phyloP scores from a whole-genome alignment of 2,113 vertebrate genomes.

The Nyctereutes procyonoides region DNA sequence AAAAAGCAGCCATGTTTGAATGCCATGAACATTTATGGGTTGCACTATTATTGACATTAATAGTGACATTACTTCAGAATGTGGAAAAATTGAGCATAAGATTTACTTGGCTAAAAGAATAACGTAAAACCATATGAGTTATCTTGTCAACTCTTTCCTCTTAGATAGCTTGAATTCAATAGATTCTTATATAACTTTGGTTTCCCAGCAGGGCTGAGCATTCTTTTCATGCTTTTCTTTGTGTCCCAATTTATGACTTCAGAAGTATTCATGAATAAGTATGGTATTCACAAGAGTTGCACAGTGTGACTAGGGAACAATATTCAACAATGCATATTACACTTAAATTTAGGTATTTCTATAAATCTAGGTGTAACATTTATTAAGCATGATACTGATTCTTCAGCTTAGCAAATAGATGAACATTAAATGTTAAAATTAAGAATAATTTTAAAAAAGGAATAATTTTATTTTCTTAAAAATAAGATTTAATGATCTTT shows the following conservation, averaged over 20 bases:
- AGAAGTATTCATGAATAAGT: slow-evolving; percentile 48
- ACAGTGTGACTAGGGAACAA: not conserved
- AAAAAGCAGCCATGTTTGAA: slow-evolving; percentile 23
- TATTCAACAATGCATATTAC: not conserved
- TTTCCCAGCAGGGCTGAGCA: slow-evolving; percentile 40
- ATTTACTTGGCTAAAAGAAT: slow-evolving; percentile 55
- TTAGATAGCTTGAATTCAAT: slow-evolving; percentile 43
- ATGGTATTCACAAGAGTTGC: slow-evolving; percentile 31
- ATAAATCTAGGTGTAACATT: slow-evolving; percentile 23
- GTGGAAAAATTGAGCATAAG: slow-evolving; percentile 36
- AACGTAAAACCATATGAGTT: not conserved
- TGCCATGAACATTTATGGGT: not conserved
- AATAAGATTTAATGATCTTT: slow-evolving; percentile 26
- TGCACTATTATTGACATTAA: not conserved
- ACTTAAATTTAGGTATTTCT: slow-evolving; percentile 19
- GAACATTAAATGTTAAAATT: not conserved
- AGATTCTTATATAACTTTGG: slow-evolving; percentile 34
- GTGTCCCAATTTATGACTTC: slow-evolving; percentile 52
- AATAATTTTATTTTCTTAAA: slow-evolving; percentile 53
- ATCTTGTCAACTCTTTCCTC: slow-evolving; percentile 55
- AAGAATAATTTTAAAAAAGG: not conserved
- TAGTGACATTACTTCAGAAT: slow-evolving; percentile 4
- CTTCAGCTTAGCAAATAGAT: slow-evolving; percentile 5
- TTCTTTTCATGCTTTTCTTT: slow-evolving; percentile 59
- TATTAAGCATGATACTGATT: not conserved